Percentiles rank a stretch among this genome's conserved stretches.
Evolutionary conservation across 1,140 invertebrate species (phyloP).

Genomic region (Macrotrachela quadricornifera): DNA sequence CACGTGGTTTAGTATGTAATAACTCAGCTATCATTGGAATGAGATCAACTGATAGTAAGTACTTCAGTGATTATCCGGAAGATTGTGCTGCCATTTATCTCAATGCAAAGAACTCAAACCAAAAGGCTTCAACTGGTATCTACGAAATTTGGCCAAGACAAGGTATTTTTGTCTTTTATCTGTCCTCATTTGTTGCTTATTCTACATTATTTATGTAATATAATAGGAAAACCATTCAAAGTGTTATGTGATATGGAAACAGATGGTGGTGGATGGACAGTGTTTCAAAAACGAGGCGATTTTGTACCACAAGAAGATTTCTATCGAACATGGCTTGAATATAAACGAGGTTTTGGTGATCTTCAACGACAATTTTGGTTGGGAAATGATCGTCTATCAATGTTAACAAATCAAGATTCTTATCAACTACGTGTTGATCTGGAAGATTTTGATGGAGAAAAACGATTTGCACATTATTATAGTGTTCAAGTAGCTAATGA

Average conservation of each 20-base stretch:
- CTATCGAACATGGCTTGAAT: neutral
- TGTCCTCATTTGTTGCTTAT: too few relatives aligned
- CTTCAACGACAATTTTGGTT: neutral
- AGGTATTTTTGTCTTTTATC: too few relatives aligned
- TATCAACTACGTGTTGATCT: conserved; percentile 66
- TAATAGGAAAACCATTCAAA: conserved; percentile 9
- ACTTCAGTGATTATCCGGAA: too few relatives aligned
- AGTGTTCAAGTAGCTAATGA: conserved; percentile 19
- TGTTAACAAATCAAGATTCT: conserved; percentile 77
- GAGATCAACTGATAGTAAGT: too few relatives aligned
- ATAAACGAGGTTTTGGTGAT: neutral
- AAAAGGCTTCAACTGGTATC: too few relatives aligned
- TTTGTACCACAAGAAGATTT: neutral
- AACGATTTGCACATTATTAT: conserved; percentile 23
- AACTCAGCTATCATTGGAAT: too few relatives aligned
- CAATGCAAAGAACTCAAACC: too few relatives aligned
- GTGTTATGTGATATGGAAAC: neutral
- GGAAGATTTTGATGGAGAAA: conserved; percentile 76
- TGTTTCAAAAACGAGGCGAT: neutral
- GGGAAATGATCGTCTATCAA: conserved; percentile 66
- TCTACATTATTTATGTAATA: too few relatives aligned
- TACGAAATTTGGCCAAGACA: too few relatives aligned
- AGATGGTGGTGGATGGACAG: neutral
- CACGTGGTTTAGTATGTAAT: too few relatives aligned
- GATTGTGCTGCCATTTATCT: too few relatives aligned